Evolutionary conservation across 1,140 invertebrate species (phyloP).

Genomic region (Trichomalopsis sarcophagae): DNA sequence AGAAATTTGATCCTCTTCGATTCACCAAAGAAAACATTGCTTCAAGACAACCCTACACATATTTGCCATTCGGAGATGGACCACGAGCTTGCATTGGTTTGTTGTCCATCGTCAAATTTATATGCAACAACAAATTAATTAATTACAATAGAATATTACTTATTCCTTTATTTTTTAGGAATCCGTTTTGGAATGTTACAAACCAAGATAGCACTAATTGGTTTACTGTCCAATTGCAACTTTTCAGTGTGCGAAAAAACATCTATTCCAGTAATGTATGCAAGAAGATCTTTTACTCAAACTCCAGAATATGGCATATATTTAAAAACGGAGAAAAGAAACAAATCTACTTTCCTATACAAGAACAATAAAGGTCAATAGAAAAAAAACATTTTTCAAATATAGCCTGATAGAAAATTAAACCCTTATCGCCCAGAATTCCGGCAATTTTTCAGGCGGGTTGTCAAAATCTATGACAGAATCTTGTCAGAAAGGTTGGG

Average conservation of each 20-base stretch:
- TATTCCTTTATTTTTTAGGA: slow-evolving; percentile 51
- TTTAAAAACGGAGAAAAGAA: slow-evolving; percentile 28
- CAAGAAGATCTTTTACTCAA: slow-evolving; percentile 60
- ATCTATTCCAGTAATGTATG: slow-evolving; percentile 65
- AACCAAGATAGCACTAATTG: slow-evolving; percentile 66
- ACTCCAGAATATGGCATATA: slow-evolving; percentile 24
- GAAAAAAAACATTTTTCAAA: no score
- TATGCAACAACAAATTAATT: background rate
- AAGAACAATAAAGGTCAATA: no score
- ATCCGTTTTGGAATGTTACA: slow-evolving; percentile 71
- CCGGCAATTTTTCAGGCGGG: no score
- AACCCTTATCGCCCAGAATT: no score
- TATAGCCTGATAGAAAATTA: no score
- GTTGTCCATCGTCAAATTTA: slow-evolving; percentile 9
- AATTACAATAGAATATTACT: background rate
- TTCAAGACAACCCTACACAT: slow-evolving; percentile 66
- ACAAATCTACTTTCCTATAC: background rate
- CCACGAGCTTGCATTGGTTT: slow-evolving; percentile 78
- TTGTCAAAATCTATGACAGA: no score
- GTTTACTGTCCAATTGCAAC: slow-evolving; percentile 50
- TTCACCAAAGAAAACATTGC: slow-evolving; percentile 68
- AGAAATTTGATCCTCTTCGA: slow-evolving; percentile 79
- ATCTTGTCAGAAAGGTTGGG: no score
- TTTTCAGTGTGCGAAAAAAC: slow-evolving; percentile 50
- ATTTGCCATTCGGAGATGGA: slow-evolving; percentile 73